Percentiles rank a stretch among this genome's conserved stretches.
These are phyloP conservation scores for Drosophila hydei DNA, from an alignment of 1,140 invertebrate genomes.

Conservation along the genomic window DNA sequence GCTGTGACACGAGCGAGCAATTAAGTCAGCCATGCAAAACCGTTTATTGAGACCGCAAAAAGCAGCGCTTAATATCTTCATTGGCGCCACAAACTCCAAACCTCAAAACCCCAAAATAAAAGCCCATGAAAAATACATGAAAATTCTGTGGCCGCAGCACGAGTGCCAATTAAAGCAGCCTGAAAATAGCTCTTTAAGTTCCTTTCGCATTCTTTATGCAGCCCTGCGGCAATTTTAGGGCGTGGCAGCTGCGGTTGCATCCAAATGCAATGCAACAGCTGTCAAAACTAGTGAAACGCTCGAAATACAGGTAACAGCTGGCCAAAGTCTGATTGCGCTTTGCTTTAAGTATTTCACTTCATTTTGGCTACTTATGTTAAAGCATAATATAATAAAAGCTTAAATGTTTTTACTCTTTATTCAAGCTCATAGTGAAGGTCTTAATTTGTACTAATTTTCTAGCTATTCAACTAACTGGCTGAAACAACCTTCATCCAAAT, in stretches of 20 bases:
- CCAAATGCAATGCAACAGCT: not conserved
- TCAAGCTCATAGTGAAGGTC: too few relatives aligned
- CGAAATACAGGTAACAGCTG: not conserved
- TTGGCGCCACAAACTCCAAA: constrained; percentile 12
- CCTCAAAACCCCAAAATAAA: constrained; percentile 20
- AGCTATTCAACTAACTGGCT: too few relatives aligned
- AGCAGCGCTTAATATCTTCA: constrained; percentile 1
- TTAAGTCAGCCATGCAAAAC: constrained; percentile 26
- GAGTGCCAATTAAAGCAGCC: constrained; percentile 9
- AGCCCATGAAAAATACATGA: constrained; percentile 24
- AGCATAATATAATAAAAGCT: not conserved
- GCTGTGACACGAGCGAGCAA: not conserved
- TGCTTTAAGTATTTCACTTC: not conserved
- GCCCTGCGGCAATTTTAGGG: too few relatives aligned
- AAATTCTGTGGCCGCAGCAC: constrained; percentile 41
- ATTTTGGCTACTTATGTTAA: not conserved
- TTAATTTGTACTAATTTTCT: too few relatives aligned
- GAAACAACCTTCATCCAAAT: too few relatives aligned
- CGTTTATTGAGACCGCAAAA: constrained; percentile 18
- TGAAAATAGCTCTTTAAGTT: constrained; percentile 1
- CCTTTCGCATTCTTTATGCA: constrained; percentile 15
- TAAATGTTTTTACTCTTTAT: too few relatives aligned
- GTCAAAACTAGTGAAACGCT: not conserved
- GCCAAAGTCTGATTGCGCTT: not conserved
- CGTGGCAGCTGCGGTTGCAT: not conserved